Conservation (phyloP, 2,797 vertebrate species). For the Sebastiscus tertius region DNA sequence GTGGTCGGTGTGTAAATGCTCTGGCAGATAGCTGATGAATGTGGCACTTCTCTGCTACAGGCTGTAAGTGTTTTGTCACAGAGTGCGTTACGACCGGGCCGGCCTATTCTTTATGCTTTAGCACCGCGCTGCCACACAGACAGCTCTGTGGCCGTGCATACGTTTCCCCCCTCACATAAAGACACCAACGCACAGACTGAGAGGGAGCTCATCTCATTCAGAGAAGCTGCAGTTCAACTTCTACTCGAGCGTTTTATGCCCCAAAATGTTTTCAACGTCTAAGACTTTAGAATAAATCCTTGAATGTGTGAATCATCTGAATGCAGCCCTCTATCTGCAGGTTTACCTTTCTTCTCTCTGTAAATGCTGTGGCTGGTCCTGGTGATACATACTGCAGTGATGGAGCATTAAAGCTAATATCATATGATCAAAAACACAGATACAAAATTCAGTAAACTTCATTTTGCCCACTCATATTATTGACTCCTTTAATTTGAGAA, state of each 20-base stretch:
- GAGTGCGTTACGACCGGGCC: constrained; percentile 35
- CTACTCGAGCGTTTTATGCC: neutral
- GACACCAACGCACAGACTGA: neutral
- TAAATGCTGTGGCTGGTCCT: neutral
- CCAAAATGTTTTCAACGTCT: neutral
- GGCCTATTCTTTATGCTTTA: constrained; percentile 55
- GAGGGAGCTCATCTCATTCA: neutral
- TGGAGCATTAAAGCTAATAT: neutral
- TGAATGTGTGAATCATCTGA: neutral
- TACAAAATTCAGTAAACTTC: too few species aligned
- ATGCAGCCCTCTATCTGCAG: neutral
- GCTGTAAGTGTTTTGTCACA: constrained; percentile 63
- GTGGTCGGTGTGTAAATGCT: constrained; percentile 58
- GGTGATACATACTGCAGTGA: neutral
- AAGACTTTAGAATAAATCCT: neutral
- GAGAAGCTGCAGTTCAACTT: neutral
- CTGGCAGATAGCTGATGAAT: constrained; percentile 72
- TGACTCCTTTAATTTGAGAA: too few species aligned
- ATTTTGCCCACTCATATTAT: too few species aligned
- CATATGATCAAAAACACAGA: too few species aligned
- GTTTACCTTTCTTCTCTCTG: neutral
- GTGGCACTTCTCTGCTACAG: constrained; percentile 72
- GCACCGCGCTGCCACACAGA: constrained; percentile 48
- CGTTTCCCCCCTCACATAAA: neutral
- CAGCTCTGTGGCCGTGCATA: neutral